Percentiles rank a stretch among this genome's conserved stretches.
phyloP scores from a whole-genome alignment of 2,113 vertebrate species.

The Paratilapia polleni region DNA sequence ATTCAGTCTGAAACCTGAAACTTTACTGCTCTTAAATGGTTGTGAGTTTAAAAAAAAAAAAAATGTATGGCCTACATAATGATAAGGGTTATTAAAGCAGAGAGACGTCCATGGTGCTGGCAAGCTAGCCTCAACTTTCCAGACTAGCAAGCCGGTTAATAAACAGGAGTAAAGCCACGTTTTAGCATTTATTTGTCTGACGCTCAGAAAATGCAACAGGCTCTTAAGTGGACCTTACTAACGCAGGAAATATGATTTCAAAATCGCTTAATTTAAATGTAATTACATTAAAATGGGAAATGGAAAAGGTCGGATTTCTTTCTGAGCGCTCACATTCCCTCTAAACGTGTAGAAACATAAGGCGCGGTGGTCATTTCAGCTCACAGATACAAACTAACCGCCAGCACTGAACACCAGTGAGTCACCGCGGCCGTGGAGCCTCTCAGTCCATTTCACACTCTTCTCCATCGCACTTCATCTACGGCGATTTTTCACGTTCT shows the following conservation, averaged over 20 bases:
- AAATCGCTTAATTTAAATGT: no score
- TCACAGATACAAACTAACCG: background rate
- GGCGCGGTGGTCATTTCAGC: background rate
- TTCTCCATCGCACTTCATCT: background rate
- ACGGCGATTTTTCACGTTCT: background rate
- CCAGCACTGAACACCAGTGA: constrained; percentile 22
- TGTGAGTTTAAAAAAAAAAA: no score
- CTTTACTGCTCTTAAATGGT: no score
- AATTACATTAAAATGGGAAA: background rate
- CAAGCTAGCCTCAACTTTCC: background rate
- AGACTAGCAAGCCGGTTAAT: background rate
- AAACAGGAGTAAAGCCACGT: background rate
- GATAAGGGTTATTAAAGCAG: background rate
- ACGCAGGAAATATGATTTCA: background rate
- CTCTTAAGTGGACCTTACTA: background rate
- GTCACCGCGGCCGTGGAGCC: constrained; percentile 43
- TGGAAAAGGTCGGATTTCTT: background rate
- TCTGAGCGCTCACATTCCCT: background rate
- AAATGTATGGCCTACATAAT: background rate
- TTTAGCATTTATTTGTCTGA: no score
- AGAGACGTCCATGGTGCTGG: constrained; percentile 46
- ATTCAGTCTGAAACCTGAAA: no score
- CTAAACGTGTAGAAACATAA: background rate
- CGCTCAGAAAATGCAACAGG: background rate
- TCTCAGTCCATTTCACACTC: constrained; percentile 11